Conservation (phyloP, 2,113 vertebrate species). For the Zapornia atra region DNA sequence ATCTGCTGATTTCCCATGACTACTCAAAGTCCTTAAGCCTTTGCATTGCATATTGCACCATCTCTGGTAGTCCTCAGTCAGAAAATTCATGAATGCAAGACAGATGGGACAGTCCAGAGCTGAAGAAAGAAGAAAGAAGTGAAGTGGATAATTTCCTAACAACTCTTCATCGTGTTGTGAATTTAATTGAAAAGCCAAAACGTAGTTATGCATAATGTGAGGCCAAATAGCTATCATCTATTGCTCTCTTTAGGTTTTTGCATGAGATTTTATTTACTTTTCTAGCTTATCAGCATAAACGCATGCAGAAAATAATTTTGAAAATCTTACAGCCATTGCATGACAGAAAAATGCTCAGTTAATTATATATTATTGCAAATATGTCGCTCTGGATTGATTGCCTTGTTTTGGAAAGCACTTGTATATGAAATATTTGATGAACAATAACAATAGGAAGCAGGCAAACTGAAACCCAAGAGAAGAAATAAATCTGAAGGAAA, state of each 20-base stretch:
- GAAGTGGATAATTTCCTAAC: constrained; percentile 11
- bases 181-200: constrained; percentile 18
- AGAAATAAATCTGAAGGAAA: constrained; percentile 44
- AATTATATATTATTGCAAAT: constrained; percentile 42
- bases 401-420: constrained; percentile 48
- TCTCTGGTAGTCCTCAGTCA: neutral
- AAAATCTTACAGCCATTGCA: neutral
- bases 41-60: neutral
- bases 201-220: neutral
- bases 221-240: neutral
- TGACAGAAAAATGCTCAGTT: constrained; percentile 6
- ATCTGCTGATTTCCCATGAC: neutral
- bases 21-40: neutral
- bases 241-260: constrained; percentile 35
- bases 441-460: constrained; percentile 14
- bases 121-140: neutral
- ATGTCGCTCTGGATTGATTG: constrained; percentile 39
- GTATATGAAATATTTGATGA: constrained; percentile 43
- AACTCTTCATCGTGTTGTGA: neutral
- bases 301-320: constrained; percentile 42
- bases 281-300: constrained; percentile 18
- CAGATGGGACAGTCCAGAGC: neutral
- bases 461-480: constrained; percentile 19
- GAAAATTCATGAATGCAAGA: neutral
- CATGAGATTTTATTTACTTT: constrained; percentile 48